Percentiles rank a stretch among this genome's conserved stretches.
Conservation (phyloP, 2,888 invertebrate genomes). For the Bedellia somnulentella region DNA sequence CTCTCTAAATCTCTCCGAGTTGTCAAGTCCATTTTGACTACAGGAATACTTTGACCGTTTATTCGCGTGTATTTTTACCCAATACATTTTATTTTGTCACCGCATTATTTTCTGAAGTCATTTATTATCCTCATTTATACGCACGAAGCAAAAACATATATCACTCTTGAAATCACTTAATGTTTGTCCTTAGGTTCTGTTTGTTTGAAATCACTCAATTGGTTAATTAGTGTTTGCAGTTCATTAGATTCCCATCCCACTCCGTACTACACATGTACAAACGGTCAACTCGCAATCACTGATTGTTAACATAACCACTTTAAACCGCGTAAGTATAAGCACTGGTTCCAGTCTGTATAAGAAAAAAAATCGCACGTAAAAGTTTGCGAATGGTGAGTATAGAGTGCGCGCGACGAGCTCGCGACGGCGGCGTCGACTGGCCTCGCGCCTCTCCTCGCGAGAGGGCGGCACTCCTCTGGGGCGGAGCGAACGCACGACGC, state of each 20-base stretch:
- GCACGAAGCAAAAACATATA: too few species aligned
- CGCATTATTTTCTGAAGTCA: not conserved
- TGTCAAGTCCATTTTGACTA: conserved; percentile 47
- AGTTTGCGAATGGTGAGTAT: conserved; percentile 5
- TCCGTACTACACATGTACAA: too few species aligned
- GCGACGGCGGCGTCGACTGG: conserved; percentile 47
- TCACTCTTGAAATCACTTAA: too few species aligned
- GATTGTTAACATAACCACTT: too few species aligned
- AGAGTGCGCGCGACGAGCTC: conserved; percentile 43
- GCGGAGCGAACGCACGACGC: conserved; percentile 33
- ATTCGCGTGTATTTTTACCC: not conserved
- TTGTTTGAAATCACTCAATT: too few species aligned
- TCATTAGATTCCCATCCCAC: too few species aligned
- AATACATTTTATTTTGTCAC: not conserved
- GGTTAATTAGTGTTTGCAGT: too few species aligned
- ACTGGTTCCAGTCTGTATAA: not conserved
- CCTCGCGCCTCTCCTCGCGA: conserved; percentile 35
- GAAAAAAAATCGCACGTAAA: conserved; percentile 10
- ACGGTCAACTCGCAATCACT: too few species aligned
- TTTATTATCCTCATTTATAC: too few species aligned
- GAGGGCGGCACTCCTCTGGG: conserved; percentile 30
- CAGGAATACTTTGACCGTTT: not conserved
- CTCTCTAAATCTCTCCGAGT: conserved; percentile 36
- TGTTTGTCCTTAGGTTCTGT: too few species aligned
- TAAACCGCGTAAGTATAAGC: too few species aligned